phyloP scores from a whole-genome alignment of 2,888 invertebrate species.

The Tethea ocularis region DNA sequence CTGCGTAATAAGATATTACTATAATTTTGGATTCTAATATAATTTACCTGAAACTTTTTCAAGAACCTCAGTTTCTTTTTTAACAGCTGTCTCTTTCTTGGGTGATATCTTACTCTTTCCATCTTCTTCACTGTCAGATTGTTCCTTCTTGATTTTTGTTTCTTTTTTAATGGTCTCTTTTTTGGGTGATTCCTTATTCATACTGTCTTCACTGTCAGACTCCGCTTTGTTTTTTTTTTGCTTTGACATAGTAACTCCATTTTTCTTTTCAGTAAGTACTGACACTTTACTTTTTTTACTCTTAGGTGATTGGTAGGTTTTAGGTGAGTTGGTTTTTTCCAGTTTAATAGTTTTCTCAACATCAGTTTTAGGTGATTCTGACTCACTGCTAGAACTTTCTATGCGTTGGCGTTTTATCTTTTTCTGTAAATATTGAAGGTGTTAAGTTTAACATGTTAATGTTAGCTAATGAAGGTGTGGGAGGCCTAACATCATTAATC shows the following conservation, averaged over 20 bases:
- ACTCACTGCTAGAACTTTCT: conserved; percentile 55
- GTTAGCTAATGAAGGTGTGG: too few relatives aligned
- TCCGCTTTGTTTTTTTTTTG: conserved; percentile 20
- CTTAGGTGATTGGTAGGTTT: conserved; percentile 63
- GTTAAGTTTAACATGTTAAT: too few relatives aligned
- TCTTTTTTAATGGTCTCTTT: conserved; percentile 16
- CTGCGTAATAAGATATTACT: too few relatives aligned
- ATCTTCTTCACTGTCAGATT: conserved; percentile 12
- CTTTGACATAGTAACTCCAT: conserved; percentile 13
- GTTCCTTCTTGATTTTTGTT: conserved; percentile 19
- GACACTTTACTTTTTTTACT: conserved; percentile 40
- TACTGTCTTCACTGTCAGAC: conserved; percentile 10
- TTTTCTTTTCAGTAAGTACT: conserved; percentile 13
- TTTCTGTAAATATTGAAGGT: conserved; percentile 41
- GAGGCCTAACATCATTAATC: too few relatives aligned
- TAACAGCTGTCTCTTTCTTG: conserved; percentile 9
- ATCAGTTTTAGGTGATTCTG: conserved; percentile 16
- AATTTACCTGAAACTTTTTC: conserved; percentile 24
- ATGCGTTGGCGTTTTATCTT: conserved; percentile 71
- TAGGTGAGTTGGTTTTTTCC: conserved; percentile 46
- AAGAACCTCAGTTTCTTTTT: conserved; percentile 22
- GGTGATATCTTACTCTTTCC: neutral
- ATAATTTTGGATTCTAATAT: too few relatives aligned
- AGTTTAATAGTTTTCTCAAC: conserved; percentile 36
- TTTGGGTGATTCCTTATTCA: neutral